phyloP scores from a whole-genome alignment of 2,113 vertebrate species.

The Suncus etruscus region DNA sequence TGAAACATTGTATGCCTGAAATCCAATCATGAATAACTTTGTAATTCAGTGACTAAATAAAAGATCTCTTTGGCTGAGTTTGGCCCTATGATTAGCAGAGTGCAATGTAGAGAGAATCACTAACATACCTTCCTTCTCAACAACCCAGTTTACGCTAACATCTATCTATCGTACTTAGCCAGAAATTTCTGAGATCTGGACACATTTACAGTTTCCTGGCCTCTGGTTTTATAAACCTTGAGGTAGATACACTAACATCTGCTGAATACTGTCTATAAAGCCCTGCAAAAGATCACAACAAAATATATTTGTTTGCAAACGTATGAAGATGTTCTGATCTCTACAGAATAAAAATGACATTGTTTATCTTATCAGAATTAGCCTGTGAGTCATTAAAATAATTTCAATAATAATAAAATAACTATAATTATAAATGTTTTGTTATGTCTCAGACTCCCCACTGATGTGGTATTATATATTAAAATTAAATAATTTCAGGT shows the following conservation, averaged over 20 bases:
- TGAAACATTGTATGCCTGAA: no score
- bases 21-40: no score
- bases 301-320: background rate
- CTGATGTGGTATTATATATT: background rate
- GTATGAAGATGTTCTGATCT: background rate
- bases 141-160: background rate
- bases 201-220: background rate
- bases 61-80: conserved; percentile 9
- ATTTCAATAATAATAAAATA: background rate
- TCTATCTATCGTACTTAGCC: background rate
- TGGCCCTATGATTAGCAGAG: conserved; percentile 7
- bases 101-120: background rate
- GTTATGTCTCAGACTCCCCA: background rate
- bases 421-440: background rate
- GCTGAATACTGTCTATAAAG: background rate
- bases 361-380: conserved; percentile 42
- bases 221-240: background rate
- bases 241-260: background rate
- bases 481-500: background rate
- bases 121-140: background rate
- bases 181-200: background rate
- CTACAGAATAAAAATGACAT: conserved; percentile 17
- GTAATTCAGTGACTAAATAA: background rate
- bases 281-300: background rate
- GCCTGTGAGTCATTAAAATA: conserved; percentile 2